Evolutionary conservation across 2,888 invertebrate species (phyloP).

Genomic region (Acleris holmiana): DNA sequence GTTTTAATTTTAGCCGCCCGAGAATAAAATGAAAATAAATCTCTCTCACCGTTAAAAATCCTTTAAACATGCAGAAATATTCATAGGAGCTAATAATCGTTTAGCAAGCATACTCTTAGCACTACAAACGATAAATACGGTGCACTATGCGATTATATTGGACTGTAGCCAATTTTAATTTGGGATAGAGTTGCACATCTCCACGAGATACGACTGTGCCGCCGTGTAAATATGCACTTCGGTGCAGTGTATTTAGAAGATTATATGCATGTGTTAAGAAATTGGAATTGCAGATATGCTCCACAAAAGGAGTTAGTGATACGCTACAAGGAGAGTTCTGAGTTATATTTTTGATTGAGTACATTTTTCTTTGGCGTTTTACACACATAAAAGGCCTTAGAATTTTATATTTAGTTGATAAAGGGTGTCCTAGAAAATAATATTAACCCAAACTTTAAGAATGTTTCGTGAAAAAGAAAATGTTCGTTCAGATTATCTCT

Average conservation of each 20-base stretch:
- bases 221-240: conserved; percentile 55
- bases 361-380: too few relatives aligned
- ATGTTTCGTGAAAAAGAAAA: too few relatives aligned
- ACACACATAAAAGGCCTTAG: too few relatives aligned
- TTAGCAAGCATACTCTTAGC: conserved; percentile 32
- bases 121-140: conserved; percentile 59
- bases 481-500: too few relatives aligned
- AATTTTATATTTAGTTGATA: too few relatives aligned
- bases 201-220: conserved; percentile 55
- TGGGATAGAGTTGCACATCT: conserved; percentile 62
- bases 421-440: too few relatives aligned
- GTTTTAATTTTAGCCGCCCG: neutral
- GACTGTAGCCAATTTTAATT: conserved; percentile 75
- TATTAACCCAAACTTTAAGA: too few relatives aligned
- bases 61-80: conserved; percentile 32
- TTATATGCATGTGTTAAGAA: conserved; percentile 38
- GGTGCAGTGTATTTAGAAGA: conserved; percentile 45
- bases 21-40: neutral
- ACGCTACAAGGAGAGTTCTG: neutral
- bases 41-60: conserved; percentile 6
- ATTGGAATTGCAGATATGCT: conserved; percentile 38
- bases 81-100: conserved; percentile 37
- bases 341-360: neutral
- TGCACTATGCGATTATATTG: conserved; percentile 71
- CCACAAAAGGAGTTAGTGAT: conserved; percentile 28